Evolutionary conservation across 1,140 invertebrate genomes (phyloP), one percentile per base, ranked within the genome.

Genomic region (Heliconius hewitsoni): DNA sequence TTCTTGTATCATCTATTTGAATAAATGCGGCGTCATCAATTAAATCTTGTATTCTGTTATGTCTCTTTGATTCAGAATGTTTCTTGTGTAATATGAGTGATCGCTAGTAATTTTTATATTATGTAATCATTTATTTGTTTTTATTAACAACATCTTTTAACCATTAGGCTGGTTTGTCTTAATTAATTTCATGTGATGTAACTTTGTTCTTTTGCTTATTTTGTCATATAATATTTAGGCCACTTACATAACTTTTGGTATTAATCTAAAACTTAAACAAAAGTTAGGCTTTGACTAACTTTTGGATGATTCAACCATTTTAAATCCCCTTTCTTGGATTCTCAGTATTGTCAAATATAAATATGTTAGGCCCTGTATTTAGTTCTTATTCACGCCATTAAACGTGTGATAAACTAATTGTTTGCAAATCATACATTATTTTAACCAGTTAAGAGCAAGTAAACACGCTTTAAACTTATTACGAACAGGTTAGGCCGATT

Each of bases 1-100:
- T 71, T 71, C 19, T 19, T 57, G 52, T 16, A 57, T 34, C 73
- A 60, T 78, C 60, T 71, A 74, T 73, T 78, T 78, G 66, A 86
- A 89, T 80, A 83, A 86, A 88, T 87, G 86, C 86, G 84, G 79
- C 78, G 79, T 81, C 83, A 88, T 88, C 83, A 86, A 89, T 89
- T 84, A 82, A 87, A 84, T 83, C 74, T 6, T 66, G 80, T 78
- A 86, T 85, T 84, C 87, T 89, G 87, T 88, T 86, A 89, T 86
- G 87, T 89, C 85, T 27, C 60, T 39, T 76, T 78, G 60, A 66
- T 27, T 66, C 60, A 27, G 23, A 30, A 66, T 30, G 60, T 66
- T 66, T 66, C 60, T 66, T 66, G 60, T 66, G 60, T 66, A 66
- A 66, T 66, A 76, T 83, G 77, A 83, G 46, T 71, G 71, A 83